Base-by-base conservation (phyloP, 2,888 invertebrate species). In the Eretmocerus hayati region DNA sequence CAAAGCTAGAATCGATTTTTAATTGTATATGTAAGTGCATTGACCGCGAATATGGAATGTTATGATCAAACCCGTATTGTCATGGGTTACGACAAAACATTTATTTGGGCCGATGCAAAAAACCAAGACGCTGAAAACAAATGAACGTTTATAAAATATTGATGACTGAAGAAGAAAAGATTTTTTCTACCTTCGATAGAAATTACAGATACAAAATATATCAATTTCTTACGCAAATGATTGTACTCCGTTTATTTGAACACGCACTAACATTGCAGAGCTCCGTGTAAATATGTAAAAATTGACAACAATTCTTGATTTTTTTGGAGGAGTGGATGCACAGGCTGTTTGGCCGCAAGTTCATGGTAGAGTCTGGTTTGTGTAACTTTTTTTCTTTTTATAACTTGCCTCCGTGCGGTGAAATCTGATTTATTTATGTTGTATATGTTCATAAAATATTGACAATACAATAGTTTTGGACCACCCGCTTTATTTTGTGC, bases 221-320 rank as follows among this genome's bases (percentile, higher is more conserved):
- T 36, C 30, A 20, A 23, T 16, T 30, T 47, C 41, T 15, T 36
- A 47, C 31, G 39, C 5, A 9, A 42, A 18, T 30, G 19, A 15
- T 32, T 22, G 31, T 13, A 41, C 18, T 20, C 16, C 32, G 26
- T 26, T 26, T 26, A 9, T n/a, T n/a, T n/a, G n/a, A n/a, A n/a
- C n/a, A n/a, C n/a, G n/a, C 44, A 46, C 42, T 43, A 38, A 45
- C 30, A 48, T 33, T 48, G 41, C 52, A 48, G 48, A 54, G 44
- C 49, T 49, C 45, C 45, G 40, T 49, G 49, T 49, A 52, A 51
- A 51, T 50, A 54, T 51, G 51, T 51, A 51, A 48, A 54, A 52
- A 49, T 52, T 48, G 36, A 15, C 48, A 48, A 42, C 39, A 37
- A 54, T 26, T 46, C 48, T 42, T 39, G 42, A 52, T 52, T 52